Percentiles rank a stretch among this genome's conserved stretches.
Evolutionary conservation across 2,888 invertebrate genomes (phyloP).

Genomic region (Ectropis crepuscularia): DNA sequence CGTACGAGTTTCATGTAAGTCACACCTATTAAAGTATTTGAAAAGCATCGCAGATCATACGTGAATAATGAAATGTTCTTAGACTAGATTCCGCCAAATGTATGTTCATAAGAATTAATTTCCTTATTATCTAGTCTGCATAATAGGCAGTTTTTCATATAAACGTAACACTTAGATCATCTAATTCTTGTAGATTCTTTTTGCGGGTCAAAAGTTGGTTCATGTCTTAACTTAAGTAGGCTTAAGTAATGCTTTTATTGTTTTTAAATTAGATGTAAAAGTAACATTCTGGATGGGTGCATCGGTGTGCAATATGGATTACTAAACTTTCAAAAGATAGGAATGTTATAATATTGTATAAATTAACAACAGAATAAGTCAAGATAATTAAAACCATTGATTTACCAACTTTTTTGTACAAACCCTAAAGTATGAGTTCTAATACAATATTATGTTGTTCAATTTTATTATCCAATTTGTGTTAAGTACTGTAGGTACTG

Average conservation of each 20-base stretch:
- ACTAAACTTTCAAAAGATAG: slow-evolving; percentile 42
- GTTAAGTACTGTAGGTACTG: no score
- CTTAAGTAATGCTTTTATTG: slow-evolving; percentile 18
- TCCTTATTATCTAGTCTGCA: slow-evolving; percentile 37
- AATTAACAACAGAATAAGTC: slow-evolving; percentile 31
- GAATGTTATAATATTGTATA: no score
- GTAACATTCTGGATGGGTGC: slow-evolving; percentile 33
- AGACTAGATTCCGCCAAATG: slow-evolving; percentile 35
- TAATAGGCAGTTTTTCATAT: slow-evolving; percentile 33
- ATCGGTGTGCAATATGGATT: slow-evolving; percentile 41
- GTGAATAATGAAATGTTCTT: slow-evolving; percentile 23
- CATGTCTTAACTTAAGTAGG: neutral
- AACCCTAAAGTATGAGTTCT: no score
- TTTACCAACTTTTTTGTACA: no score
- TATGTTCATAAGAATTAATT: slow-evolving; percentile 42
- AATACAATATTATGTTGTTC: no score
- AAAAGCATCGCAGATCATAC: slow-evolving; percentile 7
- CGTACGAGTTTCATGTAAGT: neutral
- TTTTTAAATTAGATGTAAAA: slow-evolving; percentile 14
- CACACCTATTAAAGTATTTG: slow-evolving; percentile 12
- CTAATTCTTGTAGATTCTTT: slow-evolving; percentile 19
- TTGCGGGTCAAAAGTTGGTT: slow-evolving; percentile 21
- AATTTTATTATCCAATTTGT: no score
- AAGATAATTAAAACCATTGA: slow-evolving; percentile 20
- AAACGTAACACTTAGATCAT: slow-evolving; percentile 35